phyloP scores from a whole-genome alignment of 2,797 vertebrate species.

The Falco biarmicus region DNA sequence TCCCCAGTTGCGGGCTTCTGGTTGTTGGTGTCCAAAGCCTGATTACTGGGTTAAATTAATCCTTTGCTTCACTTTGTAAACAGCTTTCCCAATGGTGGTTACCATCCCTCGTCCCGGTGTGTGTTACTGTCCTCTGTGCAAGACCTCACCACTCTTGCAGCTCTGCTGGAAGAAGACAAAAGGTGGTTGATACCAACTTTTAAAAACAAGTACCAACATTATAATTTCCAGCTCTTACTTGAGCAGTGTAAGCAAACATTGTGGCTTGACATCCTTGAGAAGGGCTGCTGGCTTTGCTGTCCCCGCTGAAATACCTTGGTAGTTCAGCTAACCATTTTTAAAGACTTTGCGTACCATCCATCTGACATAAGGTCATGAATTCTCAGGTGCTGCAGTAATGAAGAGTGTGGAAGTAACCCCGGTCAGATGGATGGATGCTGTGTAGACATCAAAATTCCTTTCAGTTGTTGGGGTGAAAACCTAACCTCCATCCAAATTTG shows the following conservation, averaged over 20 bases:
- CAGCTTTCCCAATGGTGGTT: background rate
- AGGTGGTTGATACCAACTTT: background rate
- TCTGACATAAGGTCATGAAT: background rate
- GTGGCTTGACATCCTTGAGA: background rate
- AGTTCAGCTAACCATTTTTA: background rate
- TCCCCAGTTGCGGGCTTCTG: background rate
- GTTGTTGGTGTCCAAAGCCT: background rate
- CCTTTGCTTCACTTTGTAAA: background rate
- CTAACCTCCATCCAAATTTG: background rate
- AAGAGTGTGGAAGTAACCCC: background rate
- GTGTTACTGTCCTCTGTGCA: background rate
- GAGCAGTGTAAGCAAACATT: background rate
- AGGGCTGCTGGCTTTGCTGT: background rate
- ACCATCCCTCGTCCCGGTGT: accelerated
- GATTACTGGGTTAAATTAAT: background rate
- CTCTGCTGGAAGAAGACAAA: background rate
- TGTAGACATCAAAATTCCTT: background rate
- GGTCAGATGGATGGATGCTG: accelerated
- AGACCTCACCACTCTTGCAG: background rate
- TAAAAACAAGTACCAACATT: background rate
- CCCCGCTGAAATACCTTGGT: background rate
- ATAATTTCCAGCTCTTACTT: background rate
- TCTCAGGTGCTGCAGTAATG: background rate
- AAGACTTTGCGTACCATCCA: background rate
- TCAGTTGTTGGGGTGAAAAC: background rate